Percentiles rank a stretch among this genome's conserved stretches.
These are phyloP conservation scores for Atta cephalotes DNA, from an alignment of 1,140 invertebrate species.

Conservation along the genomic window DNA sequence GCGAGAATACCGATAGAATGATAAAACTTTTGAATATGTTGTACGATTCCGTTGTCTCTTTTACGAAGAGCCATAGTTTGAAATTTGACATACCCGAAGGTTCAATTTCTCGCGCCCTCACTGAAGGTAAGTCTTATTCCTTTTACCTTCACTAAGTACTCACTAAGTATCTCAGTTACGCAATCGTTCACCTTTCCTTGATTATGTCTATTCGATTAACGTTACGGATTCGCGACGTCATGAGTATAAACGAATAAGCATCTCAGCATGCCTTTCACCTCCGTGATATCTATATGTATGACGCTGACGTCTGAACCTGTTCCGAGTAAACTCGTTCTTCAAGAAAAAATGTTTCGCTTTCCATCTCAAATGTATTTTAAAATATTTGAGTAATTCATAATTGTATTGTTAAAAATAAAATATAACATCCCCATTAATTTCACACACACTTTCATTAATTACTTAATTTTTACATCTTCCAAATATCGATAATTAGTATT, in stretches of 20 bases:
- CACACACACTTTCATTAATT: not conserved
- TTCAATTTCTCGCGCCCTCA: slow-evolving; percentile 87
- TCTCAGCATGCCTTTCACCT: slow-evolving; percentile 79
- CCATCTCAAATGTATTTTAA: slow-evolving; percentile 42
- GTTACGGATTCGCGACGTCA: slow-evolving; percentile 75
- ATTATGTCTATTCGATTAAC: slow-evolving; percentile 59
- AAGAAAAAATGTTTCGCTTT: slow-evolving; percentile 62
- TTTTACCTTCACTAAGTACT: slow-evolving; percentile 1
- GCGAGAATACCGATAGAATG: slow-evolving; percentile 85
- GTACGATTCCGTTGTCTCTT: slow-evolving; percentile 86
- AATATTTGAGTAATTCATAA: not conserved
- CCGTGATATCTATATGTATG: slow-evolving; percentile 69
- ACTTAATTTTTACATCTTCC: not conserved
- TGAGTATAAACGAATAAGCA: slow-evolving; percentile 72
- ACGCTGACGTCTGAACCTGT: slow-evolving; percentile 53
- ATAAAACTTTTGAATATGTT: slow-evolving; percentile 87
- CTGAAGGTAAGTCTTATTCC: slow-evolving; percentile 87
- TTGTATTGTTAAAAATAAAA: not conserved
- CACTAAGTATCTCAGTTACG: slow-evolving; percentile 54
- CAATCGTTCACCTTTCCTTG: slow-evolving; percentile 59
- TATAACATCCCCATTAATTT: not conserved
- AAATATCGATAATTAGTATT: not conserved
- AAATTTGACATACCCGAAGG: slow-evolving; percentile 88
- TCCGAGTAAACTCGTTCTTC: slow-evolving; percentile 72
- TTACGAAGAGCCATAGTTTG: slow-evolving; percentile 88